phyloP scores from a whole-genome alignment of 2,888 invertebrate genomes.

The Xestobium rufovillosum region DNA sequence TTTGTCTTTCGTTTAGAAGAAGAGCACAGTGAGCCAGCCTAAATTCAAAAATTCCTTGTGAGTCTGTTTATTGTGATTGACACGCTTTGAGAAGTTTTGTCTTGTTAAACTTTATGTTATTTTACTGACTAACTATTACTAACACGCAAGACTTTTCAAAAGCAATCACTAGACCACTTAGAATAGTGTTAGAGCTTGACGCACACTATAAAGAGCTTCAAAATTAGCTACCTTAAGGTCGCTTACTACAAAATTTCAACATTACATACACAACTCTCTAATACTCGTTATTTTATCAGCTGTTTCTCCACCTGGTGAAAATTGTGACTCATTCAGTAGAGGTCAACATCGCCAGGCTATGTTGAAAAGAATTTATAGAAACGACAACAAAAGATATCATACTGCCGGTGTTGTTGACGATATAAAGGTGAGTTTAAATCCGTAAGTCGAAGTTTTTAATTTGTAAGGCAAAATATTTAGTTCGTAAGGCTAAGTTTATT shows the following conservation, averaged over 20 bases:
- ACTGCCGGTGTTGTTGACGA: constrained; percentile 62
- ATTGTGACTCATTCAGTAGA: constrained; percentile 39
- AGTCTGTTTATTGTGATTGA: constrained; percentile 27
- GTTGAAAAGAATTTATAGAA: constrained; percentile 43
- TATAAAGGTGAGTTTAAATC: constrained; percentile 44
- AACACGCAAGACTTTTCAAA: background rate
- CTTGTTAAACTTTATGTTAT: too few species aligned
- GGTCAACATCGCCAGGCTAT: constrained; percentile 43
- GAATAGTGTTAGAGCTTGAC: background rate
- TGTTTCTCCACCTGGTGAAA: constrained; percentile 36
- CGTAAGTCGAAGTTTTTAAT: too few species aligned
- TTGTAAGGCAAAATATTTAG: too few species aligned
- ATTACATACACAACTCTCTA: background rate
- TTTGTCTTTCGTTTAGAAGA: constrained; percentile 36
- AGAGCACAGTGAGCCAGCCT: constrained; percentile 41
- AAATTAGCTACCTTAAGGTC: too few species aligned
- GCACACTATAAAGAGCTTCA: too few species aligned
- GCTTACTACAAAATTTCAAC: constrained; percentile 1
- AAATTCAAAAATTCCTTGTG: constrained; percentile 38
- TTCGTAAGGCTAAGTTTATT: too few species aligned
- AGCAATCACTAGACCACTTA: background rate
- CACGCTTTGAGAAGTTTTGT: constrained; percentile 20
- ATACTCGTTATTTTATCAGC: constrained; percentile 25
- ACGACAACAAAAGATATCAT: constrained; percentile 51
- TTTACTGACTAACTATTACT: too few species aligned